Conservation (phyloP, 1,140 invertebrate species). For the Apis florea region DNA sequence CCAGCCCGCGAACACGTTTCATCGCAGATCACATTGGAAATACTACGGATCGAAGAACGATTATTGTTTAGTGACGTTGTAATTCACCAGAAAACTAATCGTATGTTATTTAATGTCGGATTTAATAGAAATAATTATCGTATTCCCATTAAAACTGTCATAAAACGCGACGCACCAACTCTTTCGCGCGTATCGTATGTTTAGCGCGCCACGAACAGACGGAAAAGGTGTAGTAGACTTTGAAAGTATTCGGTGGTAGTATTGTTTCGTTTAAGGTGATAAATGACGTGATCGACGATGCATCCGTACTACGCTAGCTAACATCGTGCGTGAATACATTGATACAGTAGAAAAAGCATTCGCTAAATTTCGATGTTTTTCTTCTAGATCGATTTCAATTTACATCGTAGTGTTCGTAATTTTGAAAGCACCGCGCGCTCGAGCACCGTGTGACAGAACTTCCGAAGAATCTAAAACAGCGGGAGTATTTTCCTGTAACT, state of each 20-base stretch:
- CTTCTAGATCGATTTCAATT: conserved; percentile 6
- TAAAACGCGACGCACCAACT: not conserved
- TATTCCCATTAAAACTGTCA: not conserved
- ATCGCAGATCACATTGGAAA: conserved; percentile 84
- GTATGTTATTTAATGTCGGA: not conserved
- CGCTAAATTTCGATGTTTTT: not conserved
- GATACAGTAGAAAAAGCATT: not conserved
- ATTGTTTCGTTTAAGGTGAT: conserved; percentile 46
- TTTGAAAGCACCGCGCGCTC: conserved; percentile 35
- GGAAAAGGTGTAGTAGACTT: conserved; percentile 17
- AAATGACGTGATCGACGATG: conserved; percentile 37
- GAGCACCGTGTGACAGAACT: conserved; percentile 23
- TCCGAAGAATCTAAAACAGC: conserved; percentile 7
- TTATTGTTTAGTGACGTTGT: not conserved
- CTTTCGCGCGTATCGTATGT: not conserved
- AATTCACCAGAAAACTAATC: not conserved
- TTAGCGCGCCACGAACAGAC: conserved; percentile 37
- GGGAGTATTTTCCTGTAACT: conserved; percentile 30
- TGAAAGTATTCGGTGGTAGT: conserved; percentile 21
- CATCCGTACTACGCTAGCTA: conserved; percentile 2
- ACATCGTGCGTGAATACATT: conserved; percentile 10
- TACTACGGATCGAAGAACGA: conserved; percentile 68
- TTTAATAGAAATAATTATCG: not conserved
- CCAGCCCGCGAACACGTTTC: conserved; percentile 84
- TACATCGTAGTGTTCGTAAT: not conserved